phyloP scores from a whole-genome alignment of 2,888 invertebrate species.

The Diachrysia chrysitis region DNA sequence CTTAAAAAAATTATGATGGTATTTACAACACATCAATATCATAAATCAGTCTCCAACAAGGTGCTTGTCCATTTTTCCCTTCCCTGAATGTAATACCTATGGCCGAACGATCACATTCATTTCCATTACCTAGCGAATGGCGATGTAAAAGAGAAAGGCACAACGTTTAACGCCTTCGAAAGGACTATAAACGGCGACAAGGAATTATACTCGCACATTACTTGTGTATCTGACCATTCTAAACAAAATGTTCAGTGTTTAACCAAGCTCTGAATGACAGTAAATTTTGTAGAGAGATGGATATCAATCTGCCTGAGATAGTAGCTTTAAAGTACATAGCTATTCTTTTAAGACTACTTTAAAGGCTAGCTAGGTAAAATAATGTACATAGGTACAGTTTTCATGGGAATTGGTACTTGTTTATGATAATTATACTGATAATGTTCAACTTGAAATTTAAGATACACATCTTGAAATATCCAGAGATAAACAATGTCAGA shows the following conservation, averaged over 20 bases:
- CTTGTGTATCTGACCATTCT: background rate
- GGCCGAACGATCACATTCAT: conserved; percentile 25
- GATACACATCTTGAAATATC: no score
- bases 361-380: no score
- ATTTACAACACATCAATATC: no score
- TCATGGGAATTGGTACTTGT: no score
- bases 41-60: background rate
- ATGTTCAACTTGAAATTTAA: no score
- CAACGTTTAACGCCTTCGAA: conserved; percentile 37
- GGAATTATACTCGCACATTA: conserved; percentile 19
- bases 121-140: conserved; percentile 29
- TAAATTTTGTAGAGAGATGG: background rate
- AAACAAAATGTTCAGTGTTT: background rate
- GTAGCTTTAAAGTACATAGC: background rate
- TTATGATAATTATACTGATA: no score
- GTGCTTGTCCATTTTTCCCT: conserved; percentile 2
- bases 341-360: no score
- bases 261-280: background rate
- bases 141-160: conserved; percentile 21
- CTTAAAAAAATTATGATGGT: no score
- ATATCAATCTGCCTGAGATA: background rate
- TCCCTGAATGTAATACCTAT: background rate
- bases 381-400: no score
- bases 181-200: conserved; percentile 32
- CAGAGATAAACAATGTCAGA: background rate